Evolutionary conservation across 1,140 invertebrate species (phyloP), one percentile per base, ranked within the genome.

Genomic region (Homarus americanus): DNA sequence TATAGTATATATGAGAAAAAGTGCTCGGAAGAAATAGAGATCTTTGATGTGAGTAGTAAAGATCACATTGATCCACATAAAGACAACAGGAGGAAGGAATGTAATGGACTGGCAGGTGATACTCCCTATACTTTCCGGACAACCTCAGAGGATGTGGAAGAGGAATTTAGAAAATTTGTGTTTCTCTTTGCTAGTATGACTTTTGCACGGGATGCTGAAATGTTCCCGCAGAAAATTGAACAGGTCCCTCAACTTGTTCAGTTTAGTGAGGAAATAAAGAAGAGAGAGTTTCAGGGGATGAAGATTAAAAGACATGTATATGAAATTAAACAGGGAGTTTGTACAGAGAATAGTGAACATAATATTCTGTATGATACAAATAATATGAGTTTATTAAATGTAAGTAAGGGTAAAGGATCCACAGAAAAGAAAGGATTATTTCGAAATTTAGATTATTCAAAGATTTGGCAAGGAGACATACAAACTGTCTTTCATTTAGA

Each of bases 131-230:
- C n/a, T 76, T 20, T 28, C 32, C 40, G 24, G 5, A 63, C 32
- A 40, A 58, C 44, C 58, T 5, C 49, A 72, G 53, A 38, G 69
- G 49, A 9, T 66, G n/a, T 88, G 20, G 9, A 72, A 72, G 58
- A 80, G 40, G 86, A 88, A 69, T 88, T 72, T 36, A 44, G 36
- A 32, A 88, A 88, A 80, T 80, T 88, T 58, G 12, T 80, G 24
- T 72, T 34, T 69, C 78, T 88, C 49, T 88, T 80, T 80, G 58
- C 66, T 41, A 80, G 78, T 69, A 78, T 88, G 73, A 88, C 76
- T 10, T 88, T 88, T 44, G 58, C 66, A 44, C 76, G 78, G 40
- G 76, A 88, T 72, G 76, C 66, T 72, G 76, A 88, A 69, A 49
- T 49, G 28, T 80, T 79, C 28, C 86, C 86, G 24, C 76, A 88